phyloP scores from a whole-genome alignment of 2,797 vertebrate genomes.

The Glossophaga mutica region DNA sequence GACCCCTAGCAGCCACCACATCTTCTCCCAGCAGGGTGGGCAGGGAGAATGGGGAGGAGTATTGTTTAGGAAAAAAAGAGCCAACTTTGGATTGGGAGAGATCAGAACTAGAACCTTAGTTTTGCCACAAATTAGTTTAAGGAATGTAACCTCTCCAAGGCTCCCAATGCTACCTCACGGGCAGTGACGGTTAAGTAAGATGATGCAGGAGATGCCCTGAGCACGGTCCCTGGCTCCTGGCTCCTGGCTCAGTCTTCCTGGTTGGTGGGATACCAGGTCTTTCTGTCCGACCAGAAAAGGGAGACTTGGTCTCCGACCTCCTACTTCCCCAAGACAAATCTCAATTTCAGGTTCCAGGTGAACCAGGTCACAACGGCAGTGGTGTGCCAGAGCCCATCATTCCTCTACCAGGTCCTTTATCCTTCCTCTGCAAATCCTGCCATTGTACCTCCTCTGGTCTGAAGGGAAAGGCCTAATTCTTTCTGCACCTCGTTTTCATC shows the following conservation, averaged over 20 bases:
- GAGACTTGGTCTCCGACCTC: constrained; percentile 4
- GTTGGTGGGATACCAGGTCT: neutral
- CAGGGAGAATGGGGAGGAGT: neutral
- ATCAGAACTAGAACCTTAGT: neutral
- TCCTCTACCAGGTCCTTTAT: neutral
- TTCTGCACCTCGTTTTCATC: neutral
- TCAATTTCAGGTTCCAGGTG: neutral
- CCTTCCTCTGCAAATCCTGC: neutral
- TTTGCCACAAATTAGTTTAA: neutral
- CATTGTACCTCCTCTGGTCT: neutral
- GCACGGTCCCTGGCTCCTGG: neutral
- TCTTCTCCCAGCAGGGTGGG: neutral
- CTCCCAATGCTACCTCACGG: neutral
- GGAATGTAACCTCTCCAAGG: neutral
- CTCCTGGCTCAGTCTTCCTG: neutral
- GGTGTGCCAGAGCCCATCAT: neutral
- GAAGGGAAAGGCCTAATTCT: neutral
- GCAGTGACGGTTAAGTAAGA: neutral
- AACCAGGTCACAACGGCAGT: neutral
- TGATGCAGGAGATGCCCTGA: neutral
- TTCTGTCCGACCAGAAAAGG: neutral
- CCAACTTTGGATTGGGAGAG: neutral
- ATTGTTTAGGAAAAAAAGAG: neutral
- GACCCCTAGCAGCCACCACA: neutral
- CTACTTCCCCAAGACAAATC: neutral